Conservation (phyloP, 2,113 vertebrate genomes). For the Strix aluco region DNA sequence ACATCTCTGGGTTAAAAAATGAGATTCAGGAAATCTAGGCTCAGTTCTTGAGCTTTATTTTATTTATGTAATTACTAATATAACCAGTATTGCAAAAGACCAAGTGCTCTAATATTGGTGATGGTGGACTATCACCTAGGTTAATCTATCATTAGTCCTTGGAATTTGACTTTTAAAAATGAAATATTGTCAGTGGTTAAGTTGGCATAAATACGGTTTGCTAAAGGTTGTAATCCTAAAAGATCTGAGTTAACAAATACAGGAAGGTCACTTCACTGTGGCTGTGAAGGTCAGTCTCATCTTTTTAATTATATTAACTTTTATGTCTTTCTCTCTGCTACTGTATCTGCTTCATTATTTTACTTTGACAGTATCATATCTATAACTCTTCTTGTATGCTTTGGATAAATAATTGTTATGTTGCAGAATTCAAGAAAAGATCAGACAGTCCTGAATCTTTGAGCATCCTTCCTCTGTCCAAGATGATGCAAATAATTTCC, state of each 20-base stretch:
- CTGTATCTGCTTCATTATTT: not conserved
- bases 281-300: not conserved
- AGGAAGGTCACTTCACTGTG: not conserved
- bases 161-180: not conserved
- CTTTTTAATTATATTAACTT: conserved; percentile 14
- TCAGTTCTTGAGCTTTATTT: not conserved
- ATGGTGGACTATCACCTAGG: not conserved
- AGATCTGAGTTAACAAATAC: not conserved
- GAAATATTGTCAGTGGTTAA: not conserved
- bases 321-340: not conserved
- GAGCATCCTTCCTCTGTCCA: not conserved
- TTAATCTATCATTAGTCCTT: not conserved
- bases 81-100: not conserved
- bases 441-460: not conserved
- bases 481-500: not conserved
- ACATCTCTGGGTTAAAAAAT: not conserved
- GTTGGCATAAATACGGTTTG: not conserved
- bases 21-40: not conserved
- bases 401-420: not conserved
- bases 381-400: not conserved
- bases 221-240: not conserved
- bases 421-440: not conserved
- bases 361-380: not conserved
- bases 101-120: not conserved
- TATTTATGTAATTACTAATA: not conserved